These are phyloP conservation scores for Callocephalon fimbriatum DNA, from an alignment of 2,113 vertebrate genomes.

Conservation along the genomic window DNA sequence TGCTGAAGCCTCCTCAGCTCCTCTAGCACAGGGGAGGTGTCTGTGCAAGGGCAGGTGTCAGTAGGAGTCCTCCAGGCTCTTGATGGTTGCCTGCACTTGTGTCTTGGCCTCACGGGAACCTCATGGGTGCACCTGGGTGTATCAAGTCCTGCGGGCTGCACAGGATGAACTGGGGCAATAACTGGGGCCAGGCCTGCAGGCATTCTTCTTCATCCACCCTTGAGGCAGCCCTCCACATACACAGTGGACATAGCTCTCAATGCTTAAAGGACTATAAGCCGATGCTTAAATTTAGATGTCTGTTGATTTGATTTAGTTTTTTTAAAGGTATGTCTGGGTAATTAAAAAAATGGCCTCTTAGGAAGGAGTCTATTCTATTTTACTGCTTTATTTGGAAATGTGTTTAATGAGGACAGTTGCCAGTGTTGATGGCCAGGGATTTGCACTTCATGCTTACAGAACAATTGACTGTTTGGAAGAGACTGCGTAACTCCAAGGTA, in stretches of 20 bases:
- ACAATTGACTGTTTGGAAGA: background rate
- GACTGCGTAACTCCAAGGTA: fast-evolving
- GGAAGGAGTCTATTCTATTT: background rate
- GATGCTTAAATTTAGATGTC: background rate
- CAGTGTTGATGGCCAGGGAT: background rate
- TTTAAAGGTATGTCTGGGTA: background rate
- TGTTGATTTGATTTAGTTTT: background rate
- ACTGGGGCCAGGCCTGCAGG: fast-evolving
- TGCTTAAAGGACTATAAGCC: background rate
- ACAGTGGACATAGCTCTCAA: background rate
- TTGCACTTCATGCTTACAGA: background rate
- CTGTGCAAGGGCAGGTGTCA: background rate
- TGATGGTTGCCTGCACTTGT: background rate
- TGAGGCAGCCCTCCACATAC: background rate
- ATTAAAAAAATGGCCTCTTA: background rate
- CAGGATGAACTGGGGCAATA: fast-evolving
- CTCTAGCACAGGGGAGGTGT: background rate
- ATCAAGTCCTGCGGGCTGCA: fast-evolving
- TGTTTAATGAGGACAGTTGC: background rate
- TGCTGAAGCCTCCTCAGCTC: background rate
- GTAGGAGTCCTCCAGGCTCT: background rate
- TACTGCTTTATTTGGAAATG: background rate
- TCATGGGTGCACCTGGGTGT: fast-evolving
- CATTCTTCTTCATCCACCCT: background rate
- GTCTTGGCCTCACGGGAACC: background rate